These are phyloP conservation scores for Clanis bilineata DNA, from an alignment of 2,888 invertebrate genomes.

Conservation along the genomic window DNA sequence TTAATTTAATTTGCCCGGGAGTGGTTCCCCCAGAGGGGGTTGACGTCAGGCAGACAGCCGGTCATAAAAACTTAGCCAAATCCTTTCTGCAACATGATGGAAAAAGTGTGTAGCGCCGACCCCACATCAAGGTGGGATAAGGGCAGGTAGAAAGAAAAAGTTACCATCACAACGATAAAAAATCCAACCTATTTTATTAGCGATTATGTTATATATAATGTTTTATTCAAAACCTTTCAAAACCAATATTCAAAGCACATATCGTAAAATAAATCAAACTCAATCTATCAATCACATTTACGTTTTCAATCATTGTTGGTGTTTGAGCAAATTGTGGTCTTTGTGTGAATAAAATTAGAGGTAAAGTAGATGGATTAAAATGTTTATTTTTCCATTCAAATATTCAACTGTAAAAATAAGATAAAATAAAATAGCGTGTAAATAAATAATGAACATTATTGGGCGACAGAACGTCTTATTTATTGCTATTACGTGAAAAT, in stretches of 20 bases:
- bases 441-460: neutral
- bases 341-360: neutral
- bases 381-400: too few species aligned
- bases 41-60: too few species aligned
- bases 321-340: neutral
- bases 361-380: neutral
- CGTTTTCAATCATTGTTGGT: neutral
- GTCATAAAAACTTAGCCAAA: too few species aligned
- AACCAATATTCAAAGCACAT: constrained; percentile 16
- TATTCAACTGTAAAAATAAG: too few species aligned
- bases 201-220: neutral
- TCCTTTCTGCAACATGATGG: too few species aligned
- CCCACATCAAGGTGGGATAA: too few species aligned
- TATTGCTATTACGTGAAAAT: neutral
- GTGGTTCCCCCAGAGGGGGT: too few species aligned
- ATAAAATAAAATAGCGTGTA: neutral
- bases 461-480: neutral
- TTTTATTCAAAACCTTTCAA: constrained; percentile 4
- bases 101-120: too few species aligned
- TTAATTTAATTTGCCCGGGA: too few species aligned
- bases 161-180: constrained; percentile 23
- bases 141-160: too few species aligned
- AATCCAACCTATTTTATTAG: neutral
- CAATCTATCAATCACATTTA: constrained; percentile 20
- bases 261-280: constrained; percentile 21